Evolutionary conservation across 1,140 invertebrate genomes (phyloP).

Genomic region (Chironomus tepperi): DNA sequence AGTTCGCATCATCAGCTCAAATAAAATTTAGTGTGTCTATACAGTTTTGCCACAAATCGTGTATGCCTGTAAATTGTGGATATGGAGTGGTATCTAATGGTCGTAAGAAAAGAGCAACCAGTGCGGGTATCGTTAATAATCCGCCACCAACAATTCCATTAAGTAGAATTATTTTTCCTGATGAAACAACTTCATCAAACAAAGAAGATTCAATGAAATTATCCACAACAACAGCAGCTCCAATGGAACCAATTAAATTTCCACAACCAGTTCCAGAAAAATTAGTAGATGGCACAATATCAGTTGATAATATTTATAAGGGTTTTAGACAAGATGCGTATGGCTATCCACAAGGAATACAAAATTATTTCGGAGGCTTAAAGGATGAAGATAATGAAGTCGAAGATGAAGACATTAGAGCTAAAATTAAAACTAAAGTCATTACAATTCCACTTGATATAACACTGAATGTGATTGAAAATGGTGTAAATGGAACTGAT

Average conservation of each 20-base stretch:
- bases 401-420: slow-evolving; percentile 26
- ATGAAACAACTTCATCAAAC: slow-evolving; percentile 26
- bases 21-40: slow-evolving; percentile 44
- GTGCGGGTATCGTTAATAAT: neutral
- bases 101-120: neutral
- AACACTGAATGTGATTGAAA: slow-evolving; percentile 40
- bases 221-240: neutral
- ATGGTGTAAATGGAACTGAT: slow-evolving; percentile 37
- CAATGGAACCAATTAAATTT: neutral
- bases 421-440: slow-evolving; percentile 29
- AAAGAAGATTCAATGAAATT: neutral
- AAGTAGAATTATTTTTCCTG: slow-evolving; percentile 33
- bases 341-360: slow-evolving; percentile 21
- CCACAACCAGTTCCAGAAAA: neutral
- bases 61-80: slow-evolving; percentile 36
- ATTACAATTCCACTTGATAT: slow-evolving; percentile 41
- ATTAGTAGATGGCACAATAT: neutral
- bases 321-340: neutral
- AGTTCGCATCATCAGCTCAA: slow-evolving; percentile 42
- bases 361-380: slow-evolving; percentile 25
- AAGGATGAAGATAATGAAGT: slow-evolving; percentile 25
- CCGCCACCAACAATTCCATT: slow-evolving; percentile 23
- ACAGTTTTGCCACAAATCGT: slow-evolving; percentile 41
- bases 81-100: slow-evolving; percentile 27
- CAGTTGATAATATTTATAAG: slow-evolving; percentile 28